Base-by-base conservation (phyloP, 2,113 vertebrate species). In the Desmodus rotundus region DNA sequence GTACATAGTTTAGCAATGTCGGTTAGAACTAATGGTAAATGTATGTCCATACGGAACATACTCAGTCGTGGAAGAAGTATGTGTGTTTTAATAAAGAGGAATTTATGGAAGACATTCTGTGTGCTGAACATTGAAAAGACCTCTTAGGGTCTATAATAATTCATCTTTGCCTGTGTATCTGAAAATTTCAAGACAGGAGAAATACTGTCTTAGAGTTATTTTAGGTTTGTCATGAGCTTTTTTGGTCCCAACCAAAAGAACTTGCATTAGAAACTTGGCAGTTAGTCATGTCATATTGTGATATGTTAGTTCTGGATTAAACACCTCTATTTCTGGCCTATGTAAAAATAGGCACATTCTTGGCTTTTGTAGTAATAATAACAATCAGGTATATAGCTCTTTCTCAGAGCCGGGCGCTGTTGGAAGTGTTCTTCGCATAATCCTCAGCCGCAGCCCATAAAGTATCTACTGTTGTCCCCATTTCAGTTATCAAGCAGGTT, bases 261-360 rank as follows among this genome's bases (percentile, higher is more conserved):
- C 19, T 82, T 67, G 33, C 7, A 1, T 92, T 61, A 61, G 22
- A 72, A 87, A 93, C 19, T 74, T 86, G 93, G 65, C 20, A 68
- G 47, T 84, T 50, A n/a, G 0, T 85, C 36, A 7, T 73, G 82
- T 93, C 67, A 19, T 78, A 41, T 68, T 93, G 20, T 47, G 73
- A 85, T 92, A 61, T 93, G 33, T 56, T 94, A 84, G 80, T 87
- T 92, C n/a, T 87, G 38, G 24, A 86, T 87, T 45, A 87, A 89
- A 80, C 16, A 84, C 31, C n/a, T 77, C 33, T 67, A n/a, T 50
- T 89, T 89, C 78, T 89, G 50, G 14, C 45, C 28, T 92, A 7
- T 45, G 54, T 82, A 67, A 77, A 91, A 93, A 52, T 70, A 68
- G 86, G 43, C 15, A 31, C 7, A 52, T n/a, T 22, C n/a, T 91